phyloP scores from a whole-genome alignment of 2,113 vertebrate species.

The Leucopsar rothschildi region DNA sequence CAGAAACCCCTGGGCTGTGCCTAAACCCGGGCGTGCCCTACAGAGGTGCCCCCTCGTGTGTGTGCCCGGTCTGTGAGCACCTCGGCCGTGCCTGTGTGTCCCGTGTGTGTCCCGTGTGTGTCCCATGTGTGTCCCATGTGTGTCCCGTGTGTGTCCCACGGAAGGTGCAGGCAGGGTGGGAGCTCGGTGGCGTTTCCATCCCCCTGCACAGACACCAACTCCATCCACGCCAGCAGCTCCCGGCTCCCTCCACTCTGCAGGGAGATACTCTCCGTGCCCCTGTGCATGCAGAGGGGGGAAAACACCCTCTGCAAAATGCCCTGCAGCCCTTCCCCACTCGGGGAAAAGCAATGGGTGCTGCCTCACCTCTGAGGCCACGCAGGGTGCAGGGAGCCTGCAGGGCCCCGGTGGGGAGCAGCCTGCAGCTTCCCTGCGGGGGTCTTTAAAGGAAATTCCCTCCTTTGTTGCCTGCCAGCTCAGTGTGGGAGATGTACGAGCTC shows the following conservation, averaged over 20 bases:
- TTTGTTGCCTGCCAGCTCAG: not conserved
- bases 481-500: not conserved
- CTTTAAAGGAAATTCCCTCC: not conserved
- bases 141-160: accelerated
- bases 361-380: accelerated
- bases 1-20: not conserved
- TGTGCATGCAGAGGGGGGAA: accelerated
- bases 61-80: not conserved
- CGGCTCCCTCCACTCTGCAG: accelerated
- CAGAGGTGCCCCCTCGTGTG: not conserved
- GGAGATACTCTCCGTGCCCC: accelerated
- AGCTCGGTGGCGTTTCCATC: accelerated
- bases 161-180: accelerated
- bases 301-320: accelerated
- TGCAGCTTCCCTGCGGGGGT: accelerated
- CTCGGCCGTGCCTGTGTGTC: too few species aligned
- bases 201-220: accelerated
- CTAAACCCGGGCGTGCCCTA: accelerated
- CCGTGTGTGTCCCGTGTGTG: too few species aligned
- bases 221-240: not conserved
- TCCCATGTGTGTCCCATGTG: not conserved
- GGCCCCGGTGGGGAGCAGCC: accelerated
- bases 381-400: not conserved
- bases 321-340: accelerated
- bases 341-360: accelerated